A percentile compares a stretch with the other conserved stretches of the same genome.
Conservation (phyloP, 2,888 invertebrate species). For the Eristalis pertinax region DNA sequence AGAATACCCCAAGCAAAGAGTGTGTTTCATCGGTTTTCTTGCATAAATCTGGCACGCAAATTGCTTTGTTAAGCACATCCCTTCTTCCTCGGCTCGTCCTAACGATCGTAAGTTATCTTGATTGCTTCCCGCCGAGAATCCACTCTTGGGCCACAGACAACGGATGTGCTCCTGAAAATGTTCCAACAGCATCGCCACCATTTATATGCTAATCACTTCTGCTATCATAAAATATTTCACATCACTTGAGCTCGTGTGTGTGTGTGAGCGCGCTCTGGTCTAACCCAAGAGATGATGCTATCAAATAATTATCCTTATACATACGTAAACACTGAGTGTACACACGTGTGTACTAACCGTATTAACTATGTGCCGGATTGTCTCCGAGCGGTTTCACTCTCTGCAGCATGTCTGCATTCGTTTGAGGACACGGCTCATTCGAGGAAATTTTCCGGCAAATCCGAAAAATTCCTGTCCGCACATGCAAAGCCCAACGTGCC, state of each 20-base stretch:
- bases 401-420: neutral
- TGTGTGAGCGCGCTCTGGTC: neutral
- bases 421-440: neutral
- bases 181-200: constrained; percentile 55
- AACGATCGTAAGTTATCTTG: constrained; percentile 36
- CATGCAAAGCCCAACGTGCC: constrained; percentile 8
- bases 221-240: constrained; percentile 59
- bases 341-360: neutral
- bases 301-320: constrained; percentile 59
- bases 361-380: neutral
- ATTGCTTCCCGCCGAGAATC: constrained; percentile 30
- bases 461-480: constrained; percentile 15
- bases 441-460: neutral
- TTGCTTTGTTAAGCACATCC: constrained; percentile 31
- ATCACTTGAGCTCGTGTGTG: constrained; percentile 17
- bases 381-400: neutral
- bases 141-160: neutral
- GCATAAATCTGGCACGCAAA: constrained; percentile 42
- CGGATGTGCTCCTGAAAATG: constrained; percentile 35
- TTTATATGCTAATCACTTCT: constrained; percentile 68
- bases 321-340: constrained; percentile 10
- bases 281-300: constrained; percentile 45
- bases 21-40: constrained; percentile 18
- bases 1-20: neutral
- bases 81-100: neutral